Conservation (phyloP, 2,888 invertebrate species). For the Aproaerema taeniolella region DNA sequence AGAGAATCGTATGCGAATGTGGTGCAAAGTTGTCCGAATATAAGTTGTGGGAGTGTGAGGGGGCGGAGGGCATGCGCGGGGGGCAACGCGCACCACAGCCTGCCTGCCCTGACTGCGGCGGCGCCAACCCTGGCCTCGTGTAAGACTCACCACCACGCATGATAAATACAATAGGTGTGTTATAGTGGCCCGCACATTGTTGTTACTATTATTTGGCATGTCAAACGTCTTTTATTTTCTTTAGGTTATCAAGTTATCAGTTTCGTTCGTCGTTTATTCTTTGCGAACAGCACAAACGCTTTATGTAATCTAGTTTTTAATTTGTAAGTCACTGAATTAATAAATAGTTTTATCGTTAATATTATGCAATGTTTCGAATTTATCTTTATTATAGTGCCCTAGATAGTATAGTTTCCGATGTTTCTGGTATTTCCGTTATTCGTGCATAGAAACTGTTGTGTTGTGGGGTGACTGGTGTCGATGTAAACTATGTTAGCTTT, state of each 20-base stretch:
- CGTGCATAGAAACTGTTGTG: no score
- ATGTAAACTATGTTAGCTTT: no score
- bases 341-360: no score
- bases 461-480: no score
- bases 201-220: slow-evolving; percentile 21
- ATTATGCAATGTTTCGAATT: no score
- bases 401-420: no score
- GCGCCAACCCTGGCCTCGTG: slow-evolving; percentile 27
- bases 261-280: neutral
- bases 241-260: slow-evolving; percentile 2
- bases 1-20: slow-evolving; percentile 26
- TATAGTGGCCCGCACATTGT: slow-evolving; percentile 42
- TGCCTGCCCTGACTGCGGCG: slow-evolving; percentile 28
- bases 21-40: slow-evolving; percentile 50
- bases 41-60: slow-evolving; percentile 30
- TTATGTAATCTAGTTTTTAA: slow-evolving; percentile 6
- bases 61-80: slow-evolving; percentile 32
- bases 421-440: no score
- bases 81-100: slow-evolving; percentile 26
- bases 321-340: no score
- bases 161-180: slow-evolving; percentile 59
- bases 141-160: slow-evolving; percentile 62
- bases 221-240: slow-evolving; percentile 9
- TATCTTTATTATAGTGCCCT: no score
- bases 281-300: slow-evolving; percentile 15